Percentiles rank a stretch among this genome's conserved stretches.
These are phyloP conservation scores for Mus minutoides DNA, from an alignment of 2,797 vertebrate species.

Conservation along the genomic window DNA sequence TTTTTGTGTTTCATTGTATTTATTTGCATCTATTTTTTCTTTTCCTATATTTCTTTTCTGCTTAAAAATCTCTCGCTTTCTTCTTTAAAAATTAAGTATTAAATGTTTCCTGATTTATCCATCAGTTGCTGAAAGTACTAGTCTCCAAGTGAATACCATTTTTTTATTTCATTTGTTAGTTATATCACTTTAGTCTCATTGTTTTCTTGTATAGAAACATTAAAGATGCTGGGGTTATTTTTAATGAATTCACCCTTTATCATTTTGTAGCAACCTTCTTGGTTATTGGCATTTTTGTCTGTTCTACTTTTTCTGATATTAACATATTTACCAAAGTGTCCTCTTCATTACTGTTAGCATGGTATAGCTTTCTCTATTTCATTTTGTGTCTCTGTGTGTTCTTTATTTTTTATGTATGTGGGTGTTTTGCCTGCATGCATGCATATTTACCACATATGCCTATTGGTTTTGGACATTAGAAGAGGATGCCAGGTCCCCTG, in stretches of 20 bases:
- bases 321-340: background rate
- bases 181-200: background rate
- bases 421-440: too few species aligned
- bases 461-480: too few species aligned
- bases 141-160: background rate
- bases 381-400: background rate
- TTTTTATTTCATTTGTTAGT: background rate
- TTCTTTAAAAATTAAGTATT: background rate
- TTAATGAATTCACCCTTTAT: background rate
- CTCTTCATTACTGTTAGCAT: background rate
- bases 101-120: background rate
- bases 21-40: background rate
- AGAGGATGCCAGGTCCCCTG: too few species aligned
- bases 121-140: background rate
- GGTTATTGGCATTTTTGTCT: background rate
- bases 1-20: background rate
- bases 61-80: background rate
- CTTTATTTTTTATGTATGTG: background rate
- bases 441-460: too few species aligned
- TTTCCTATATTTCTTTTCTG: background rate
- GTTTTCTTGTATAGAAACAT: background rate
- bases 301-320: background rate
- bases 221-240: background rate
- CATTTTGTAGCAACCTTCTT: background rate
- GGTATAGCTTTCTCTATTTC: background rate